Percentiles rank a stretch among this genome's conserved stretches.
Evolutionary conservation across 1,140 invertebrate species (phyloP).

Genomic region (Daktulosphaira vitifoliae): DNA sequence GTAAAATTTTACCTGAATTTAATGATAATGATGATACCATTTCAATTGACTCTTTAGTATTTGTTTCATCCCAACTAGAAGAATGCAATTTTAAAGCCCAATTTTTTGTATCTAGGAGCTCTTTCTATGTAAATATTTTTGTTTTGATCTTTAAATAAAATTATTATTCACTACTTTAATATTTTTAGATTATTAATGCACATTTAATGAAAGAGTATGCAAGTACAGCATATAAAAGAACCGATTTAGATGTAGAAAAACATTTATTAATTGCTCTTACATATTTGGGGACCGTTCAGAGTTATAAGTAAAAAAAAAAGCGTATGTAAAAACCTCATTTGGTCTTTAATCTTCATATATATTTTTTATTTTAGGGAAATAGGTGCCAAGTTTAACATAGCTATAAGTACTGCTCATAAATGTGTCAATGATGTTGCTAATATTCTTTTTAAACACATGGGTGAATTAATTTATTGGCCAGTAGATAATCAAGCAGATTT

Average conservation of each 20-base stretch:
- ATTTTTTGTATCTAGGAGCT: slow-evolving; percentile 5
- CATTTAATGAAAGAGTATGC: slow-evolving; percentile 27
- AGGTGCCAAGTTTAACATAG: slow-evolving; percentile 9
- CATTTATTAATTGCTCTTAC: slow-evolving; percentile 10
- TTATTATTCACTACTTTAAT: no score
- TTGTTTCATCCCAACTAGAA: neutral
- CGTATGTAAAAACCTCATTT: neutral
- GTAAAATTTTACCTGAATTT: no score
- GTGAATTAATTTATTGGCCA: slow-evolving; percentile 21
- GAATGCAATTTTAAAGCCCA: slow-evolving; percentile 21
- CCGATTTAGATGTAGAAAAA: slow-evolving; percentile 20
- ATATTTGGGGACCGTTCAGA: slow-evolving; percentile 6
- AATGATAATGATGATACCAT: no score
- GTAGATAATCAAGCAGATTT: slow-evolving; percentile 2
- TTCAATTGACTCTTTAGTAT: neutral
- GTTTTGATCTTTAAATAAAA: no score
- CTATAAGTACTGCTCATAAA: slow-evolving; percentile 19
- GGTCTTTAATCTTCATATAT: neutral
- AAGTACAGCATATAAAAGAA: neutral
- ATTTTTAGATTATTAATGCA: neutral
- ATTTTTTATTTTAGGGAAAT: slow-evolving; percentile 14
- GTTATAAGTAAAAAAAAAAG: slow-evolving; percentile 8
- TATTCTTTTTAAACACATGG: slow-evolving; percentile 8
- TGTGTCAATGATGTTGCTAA: slow-evolving; percentile 13
- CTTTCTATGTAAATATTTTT: slow-evolving; percentile 15